Evolutionary conservation across 2,888 invertebrate species (phyloP).

Genomic region (Oegoconia quadripuncta): DNA sequence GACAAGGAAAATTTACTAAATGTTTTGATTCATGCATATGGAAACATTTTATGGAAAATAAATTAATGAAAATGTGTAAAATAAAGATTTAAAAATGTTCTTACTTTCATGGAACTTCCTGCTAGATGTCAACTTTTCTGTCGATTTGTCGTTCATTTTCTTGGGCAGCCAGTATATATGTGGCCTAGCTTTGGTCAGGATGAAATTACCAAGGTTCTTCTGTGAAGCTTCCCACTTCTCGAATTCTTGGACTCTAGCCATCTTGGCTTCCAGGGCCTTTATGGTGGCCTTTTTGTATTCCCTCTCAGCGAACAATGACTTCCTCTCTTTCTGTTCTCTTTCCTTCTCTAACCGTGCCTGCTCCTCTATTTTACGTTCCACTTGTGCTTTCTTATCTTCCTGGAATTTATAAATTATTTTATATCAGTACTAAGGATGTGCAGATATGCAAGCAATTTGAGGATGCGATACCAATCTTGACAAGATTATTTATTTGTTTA

Average conservation of each 20-base stretch:
- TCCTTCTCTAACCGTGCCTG: constrained; percentile 93
- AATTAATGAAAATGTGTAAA: too few relatives aligned
- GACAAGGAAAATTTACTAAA: constrained; percentile 10
- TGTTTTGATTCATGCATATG: neutral
- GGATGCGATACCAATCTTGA: too few relatives aligned
- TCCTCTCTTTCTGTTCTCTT: constrained; percentile 87
- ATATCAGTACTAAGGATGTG: neutral
- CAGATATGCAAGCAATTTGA: too few relatives aligned
- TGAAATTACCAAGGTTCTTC: constrained; percentile 87
- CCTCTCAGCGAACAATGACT: constrained; percentile 90
- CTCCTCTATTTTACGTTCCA: constrained; percentile 96
- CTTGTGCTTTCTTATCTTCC: constrained; percentile 82
- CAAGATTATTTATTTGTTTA: too few relatives aligned
- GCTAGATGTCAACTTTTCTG: constrained; percentile 82
- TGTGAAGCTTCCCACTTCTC: constrained; percentile 90
- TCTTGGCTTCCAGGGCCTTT: constrained; percentile 92
- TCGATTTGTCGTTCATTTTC: constrained; percentile 83
- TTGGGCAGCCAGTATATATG: constrained; percentile 93
- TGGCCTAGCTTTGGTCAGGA: constrained; percentile 92
- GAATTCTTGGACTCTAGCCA: constrained; percentile 92
- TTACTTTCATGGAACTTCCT: constrained; percentile 82
- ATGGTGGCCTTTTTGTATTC: constrained; percentile 94
- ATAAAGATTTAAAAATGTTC: too few relatives aligned
- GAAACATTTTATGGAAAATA: neutral
- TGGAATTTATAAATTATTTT: constrained; percentile 22